Evolutionary conservation across 1,140 invertebrate species (phyloP).

Genomic region (Anastrepha obliqua): DNA sequence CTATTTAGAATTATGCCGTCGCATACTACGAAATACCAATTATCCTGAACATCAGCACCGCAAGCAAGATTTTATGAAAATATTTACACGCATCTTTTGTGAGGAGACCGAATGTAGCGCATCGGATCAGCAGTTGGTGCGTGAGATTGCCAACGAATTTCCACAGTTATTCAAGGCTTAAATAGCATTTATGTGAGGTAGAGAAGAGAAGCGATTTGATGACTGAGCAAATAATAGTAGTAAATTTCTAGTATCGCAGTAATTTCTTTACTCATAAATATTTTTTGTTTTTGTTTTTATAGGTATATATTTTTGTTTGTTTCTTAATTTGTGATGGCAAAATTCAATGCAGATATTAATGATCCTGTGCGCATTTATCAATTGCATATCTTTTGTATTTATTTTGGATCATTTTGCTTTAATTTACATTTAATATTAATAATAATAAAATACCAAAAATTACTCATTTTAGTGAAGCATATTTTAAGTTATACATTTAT

Average conservation of each 20-base stretch:
- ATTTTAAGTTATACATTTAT: background rate
- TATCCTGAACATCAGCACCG: conserved; percentile 85
- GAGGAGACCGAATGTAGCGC: conserved; percentile 84
- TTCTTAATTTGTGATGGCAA: background rate
- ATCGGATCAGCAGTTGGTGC: conserved; percentile 83
- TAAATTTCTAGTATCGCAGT: background rate
- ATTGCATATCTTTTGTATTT: no score
- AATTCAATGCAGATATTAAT: conserved; percentile 1
- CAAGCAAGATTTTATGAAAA: conserved; percentile 84
- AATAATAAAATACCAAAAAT: conserved; percentile 6
- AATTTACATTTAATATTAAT: background rate
- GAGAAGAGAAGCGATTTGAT: background rate
- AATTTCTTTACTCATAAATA: background rate
- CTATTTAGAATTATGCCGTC: conserved; percentile 85
- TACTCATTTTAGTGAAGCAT: background rate
- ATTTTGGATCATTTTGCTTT: background rate
- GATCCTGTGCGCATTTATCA: background rate
- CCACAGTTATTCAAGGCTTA: conserved; percentile 86
- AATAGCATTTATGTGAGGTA: conserved; percentile 16
- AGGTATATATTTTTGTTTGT: background rate
- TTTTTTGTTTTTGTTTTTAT: no score
- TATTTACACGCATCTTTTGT: conserved; percentile 88
- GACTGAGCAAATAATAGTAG: conserved; percentile 37
- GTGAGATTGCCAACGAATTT: conserved; percentile 88
- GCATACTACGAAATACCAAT: conserved; percentile 85